Percentiles rank a stretch among this genome's conserved stretches.
phyloP scores from a whole-genome alignment of 1,140 invertebrate species.

The Tetranychus urticae region DNA sequence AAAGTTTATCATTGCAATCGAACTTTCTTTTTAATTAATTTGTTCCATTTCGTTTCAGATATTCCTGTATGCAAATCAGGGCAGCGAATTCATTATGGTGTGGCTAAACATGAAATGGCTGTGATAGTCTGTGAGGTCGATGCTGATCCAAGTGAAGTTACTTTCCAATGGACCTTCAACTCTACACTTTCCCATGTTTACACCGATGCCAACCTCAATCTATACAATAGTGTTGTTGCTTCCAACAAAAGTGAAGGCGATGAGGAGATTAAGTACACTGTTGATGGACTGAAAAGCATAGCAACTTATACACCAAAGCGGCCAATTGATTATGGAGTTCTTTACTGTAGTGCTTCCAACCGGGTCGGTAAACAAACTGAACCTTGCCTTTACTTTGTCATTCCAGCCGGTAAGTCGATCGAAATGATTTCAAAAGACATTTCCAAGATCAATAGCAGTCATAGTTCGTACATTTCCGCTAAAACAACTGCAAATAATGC shows the following conservation, averaged over 20 bases:
- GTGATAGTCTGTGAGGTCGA: constrained; percentile 56
- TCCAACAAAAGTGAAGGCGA: neutral
- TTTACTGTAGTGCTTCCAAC: constrained; percentile 65
- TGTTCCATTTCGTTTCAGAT: constrained; percentile 17
- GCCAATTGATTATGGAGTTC: constrained; percentile 36
- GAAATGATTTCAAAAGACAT: neutral
- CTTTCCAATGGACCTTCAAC: constrained; percentile 13
- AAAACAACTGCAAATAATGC: no score
- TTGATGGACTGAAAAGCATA: constrained; percentile 1
- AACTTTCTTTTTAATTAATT: no score
- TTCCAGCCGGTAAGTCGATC: neutral
- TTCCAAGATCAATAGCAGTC: no score
- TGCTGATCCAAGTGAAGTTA: constrained; percentile 35
- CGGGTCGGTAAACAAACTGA: constrained; percentile 47
- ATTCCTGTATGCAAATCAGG: constrained; percentile 35
- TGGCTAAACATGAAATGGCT: constrained; percentile 57
- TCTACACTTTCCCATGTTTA: neutral
- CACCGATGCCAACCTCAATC: no score
- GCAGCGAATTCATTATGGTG: constrained; percentile 39
- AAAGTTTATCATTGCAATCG: no score
- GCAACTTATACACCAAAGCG: constrained; percentile 5
- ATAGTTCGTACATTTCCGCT: no score
- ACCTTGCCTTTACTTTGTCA: constrained; percentile 53
- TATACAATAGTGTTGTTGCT: no score
- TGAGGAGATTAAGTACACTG: neutral